Conservation (phyloP, 1,140 invertebrate genomes). For the Aphis gossypii region DNA sequence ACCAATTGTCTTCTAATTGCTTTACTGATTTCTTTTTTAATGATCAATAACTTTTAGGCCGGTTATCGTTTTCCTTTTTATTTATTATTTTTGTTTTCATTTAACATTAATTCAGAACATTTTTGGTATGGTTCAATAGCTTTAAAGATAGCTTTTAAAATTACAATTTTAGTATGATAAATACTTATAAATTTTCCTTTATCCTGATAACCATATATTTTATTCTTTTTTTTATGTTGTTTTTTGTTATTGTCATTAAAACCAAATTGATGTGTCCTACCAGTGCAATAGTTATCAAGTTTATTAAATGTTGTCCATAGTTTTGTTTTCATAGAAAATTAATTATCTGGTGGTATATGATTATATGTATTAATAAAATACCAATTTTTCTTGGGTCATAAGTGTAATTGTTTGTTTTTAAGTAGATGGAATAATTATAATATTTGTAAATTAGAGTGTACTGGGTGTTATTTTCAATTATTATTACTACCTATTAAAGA, state of each 20-base stretch:
- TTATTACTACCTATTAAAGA: not conserved
- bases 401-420: conserved; percentile 50
- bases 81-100: not conserved
- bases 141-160: not conserved
- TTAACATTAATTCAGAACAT: not conserved
- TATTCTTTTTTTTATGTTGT: conserved; percentile 11
- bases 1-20: conserved; percentile 58
- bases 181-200: not conserved
- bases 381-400: conserved; percentile 33
- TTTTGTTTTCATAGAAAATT: not conserved
- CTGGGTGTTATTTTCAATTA: conserved; percentile 10
- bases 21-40: conserved; percentile 47
- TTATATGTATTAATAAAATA: conserved; percentile 15
- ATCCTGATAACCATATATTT: not conserved
- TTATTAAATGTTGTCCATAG: conserved; percentile 11
- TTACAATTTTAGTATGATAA: not conserved
- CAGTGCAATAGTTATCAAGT: conserved; percentile 40
- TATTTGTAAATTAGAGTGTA: conserved; percentile 19
- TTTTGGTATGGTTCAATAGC: not conserved
- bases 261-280: conserved; percentile 32
- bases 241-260: conserved; percentile 29
- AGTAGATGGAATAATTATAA: conserved; percentile 23
- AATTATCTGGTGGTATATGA: not conserved
- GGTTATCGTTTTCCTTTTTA: not conserved
- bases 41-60: conserved; percentile 43